Conservation (phyloP, 1,140 invertebrate species). For the Calliphora vicina region DNA sequence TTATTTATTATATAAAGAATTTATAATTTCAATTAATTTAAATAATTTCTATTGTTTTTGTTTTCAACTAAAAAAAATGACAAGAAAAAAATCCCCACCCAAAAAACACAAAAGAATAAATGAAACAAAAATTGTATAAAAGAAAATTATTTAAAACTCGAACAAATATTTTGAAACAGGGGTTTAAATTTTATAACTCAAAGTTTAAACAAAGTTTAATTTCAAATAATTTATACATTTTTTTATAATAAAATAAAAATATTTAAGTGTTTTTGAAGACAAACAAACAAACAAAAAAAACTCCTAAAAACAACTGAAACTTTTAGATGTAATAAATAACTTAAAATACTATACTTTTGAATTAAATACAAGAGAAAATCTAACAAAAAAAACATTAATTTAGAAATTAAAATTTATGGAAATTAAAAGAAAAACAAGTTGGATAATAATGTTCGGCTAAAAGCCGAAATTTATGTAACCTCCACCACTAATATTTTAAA, state of each 20-base stretch:
- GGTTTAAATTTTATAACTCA: not conserved
- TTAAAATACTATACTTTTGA: conserved; percentile 36
- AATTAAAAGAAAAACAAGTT: not conserved
- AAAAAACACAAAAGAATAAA: conserved; percentile 11
- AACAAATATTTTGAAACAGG: not conserved
- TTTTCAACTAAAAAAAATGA: not conserved
- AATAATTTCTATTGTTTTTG: too few species aligned
- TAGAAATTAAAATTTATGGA: not conserved
- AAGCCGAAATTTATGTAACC: too few species aligned
- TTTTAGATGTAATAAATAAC: conserved; percentile 44
- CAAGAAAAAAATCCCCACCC: conserved; percentile 8
- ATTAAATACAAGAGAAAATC: conserved; percentile 9
- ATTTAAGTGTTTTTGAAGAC: conserved; percentile 20
- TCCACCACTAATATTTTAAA: too few species aligned
- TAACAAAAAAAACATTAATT: conserved; percentile 15
- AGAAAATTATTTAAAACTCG: not conserved
- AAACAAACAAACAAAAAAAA: conserved; percentile 44
- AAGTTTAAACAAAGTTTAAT: not conserved
- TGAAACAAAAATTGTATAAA: not conserved
- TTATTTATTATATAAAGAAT: not conserved
- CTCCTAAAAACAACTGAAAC: conserved; percentile 61
- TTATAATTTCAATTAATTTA: not conserved
- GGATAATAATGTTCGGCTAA: too few species aligned
- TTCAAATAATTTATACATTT: not conserved
- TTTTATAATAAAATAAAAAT: not conserved